Conservation (phyloP, 2,797 vertebrate species). For the Spinus olivaceus region DNA sequence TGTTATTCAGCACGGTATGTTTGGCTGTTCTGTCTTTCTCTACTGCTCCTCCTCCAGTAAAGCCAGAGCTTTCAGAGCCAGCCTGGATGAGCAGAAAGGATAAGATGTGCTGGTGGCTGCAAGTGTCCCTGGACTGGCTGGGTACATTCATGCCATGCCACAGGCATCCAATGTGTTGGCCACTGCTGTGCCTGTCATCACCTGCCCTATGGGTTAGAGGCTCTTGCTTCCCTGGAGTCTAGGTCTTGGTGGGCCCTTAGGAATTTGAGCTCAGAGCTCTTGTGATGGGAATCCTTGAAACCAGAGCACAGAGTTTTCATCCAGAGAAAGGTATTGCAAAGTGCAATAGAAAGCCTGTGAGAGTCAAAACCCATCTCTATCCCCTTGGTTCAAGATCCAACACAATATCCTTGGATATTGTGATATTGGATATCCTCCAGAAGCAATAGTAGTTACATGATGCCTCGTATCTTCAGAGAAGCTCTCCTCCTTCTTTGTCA, state of each 20-base stretch:
- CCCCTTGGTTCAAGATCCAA: background rate
- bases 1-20: background rate
- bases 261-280: background rate
- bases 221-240: background rate
- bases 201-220: rapidly evolving
- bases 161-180: rapidly evolving
- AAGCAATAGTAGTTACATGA: background rate
- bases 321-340: background rate
- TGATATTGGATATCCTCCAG: background rate
- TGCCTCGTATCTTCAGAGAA: background rate
- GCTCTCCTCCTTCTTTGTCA: background rate
- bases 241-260: background rate
- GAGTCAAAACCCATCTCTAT: background rate
- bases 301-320: background rate
- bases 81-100: background rate
- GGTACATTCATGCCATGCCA: background rate
- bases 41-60: background rate
- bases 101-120: background rate
- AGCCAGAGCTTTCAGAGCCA: background rate
- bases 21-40: background rate
- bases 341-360: background rate
- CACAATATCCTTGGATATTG: background rate
- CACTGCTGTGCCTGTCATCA: background rate
- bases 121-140: background rate
- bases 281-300: background rate